Evolutionary conservation across 92 coral and sea anemone species (phyloP), one percentile per base, ranked within the genome.

Genomic region (Porites rus): DNA sequence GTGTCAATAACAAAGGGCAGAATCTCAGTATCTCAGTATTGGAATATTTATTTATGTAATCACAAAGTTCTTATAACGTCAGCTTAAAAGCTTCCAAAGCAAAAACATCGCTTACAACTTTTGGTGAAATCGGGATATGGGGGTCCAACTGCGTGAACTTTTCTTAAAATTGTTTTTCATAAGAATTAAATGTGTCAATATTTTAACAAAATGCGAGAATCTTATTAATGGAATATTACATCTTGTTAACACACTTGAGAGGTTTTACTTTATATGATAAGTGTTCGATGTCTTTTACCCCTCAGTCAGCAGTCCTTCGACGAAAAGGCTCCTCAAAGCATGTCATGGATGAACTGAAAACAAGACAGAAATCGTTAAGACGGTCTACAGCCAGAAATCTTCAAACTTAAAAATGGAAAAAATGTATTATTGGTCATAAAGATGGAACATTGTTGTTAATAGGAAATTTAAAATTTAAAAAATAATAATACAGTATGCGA

Each of bases 271-370:
- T 76, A 22, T 11, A 10, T 14, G 10, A 61, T 3, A 43, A 63
- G 62, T 13, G 13, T 86, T 17, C 67, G 64, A 69, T 20, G 22
- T 46, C 67, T 54, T 74, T 75, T 59, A 18, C 6, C 87, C 64
- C 64, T 62, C 93, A 94, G 98, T 94, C 98, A 8, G 84, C 77
- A 76, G 67, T 79, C 20, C 88, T 94, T 10, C 83, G 98, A 68
- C 88, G 91, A 24, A 71, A 80, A 54, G 98, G 95, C 58, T 94
- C 98, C 54, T 87, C 98, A 9, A 86, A 81, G 28, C 93, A 87
- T 64, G 84, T 94, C 69, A 86, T 86, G 19, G 90, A 94, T 13
- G 98, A 94, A 62, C 88, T 94, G 70, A 85, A 31, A 58, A 51
- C 78, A 31, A 89, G 76, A 62, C 98, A 85, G 72, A 88, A 85